A percentile compares a stretch with the other conserved stretches of the same genome.
These are phyloP conservation scores for Tapirus indicus DNA, from an alignment of 2,797 vertebrate species.

Conservation along the genomic window DNA sequence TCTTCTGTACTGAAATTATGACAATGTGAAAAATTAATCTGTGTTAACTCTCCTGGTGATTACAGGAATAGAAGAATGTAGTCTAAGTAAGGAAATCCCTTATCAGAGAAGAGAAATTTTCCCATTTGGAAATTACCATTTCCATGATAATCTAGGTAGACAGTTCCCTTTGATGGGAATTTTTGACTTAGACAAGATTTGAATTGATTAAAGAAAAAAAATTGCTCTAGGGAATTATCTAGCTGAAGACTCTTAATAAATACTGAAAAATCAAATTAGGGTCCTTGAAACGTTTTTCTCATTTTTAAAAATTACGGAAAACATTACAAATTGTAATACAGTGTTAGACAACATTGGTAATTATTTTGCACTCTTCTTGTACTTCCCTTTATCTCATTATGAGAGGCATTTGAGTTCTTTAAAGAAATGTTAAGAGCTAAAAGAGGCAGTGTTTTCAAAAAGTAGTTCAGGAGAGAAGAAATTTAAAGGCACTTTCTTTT, in stretches of 20 bases:
- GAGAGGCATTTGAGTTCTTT: not conserved
- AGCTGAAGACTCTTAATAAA: not conserved
- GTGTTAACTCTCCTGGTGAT: not conserved
- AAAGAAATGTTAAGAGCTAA: not conserved
- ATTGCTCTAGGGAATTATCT: too few relatives aligned
- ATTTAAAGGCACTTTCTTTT: not conserved
- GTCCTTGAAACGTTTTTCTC: not conserved
- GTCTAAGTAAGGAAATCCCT: not conserved
- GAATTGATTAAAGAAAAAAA: too few relatives aligned
- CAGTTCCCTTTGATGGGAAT: too few relatives aligned
- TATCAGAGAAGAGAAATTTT: too few relatives aligned
- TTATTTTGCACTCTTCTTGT: not conserved
- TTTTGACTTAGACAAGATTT: too few relatives aligned
- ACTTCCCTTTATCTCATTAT: not conserved
- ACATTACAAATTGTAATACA: not conserved
- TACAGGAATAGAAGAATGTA: not conserved
- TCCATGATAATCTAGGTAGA: too few relatives aligned
- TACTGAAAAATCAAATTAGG: not conserved
- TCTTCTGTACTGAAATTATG: not conserved
- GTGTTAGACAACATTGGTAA: not conserved
- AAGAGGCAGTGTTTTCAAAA: not conserved
- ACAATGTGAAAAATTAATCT: not conserved
- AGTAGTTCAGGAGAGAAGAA: not conserved
- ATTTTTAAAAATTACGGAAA: not conserved
- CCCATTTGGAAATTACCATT: too few relatives aligned